phyloP scores from a whole-genome alignment of 1,140 invertebrate genomes.

The Drosophila baimaii region DNA sequence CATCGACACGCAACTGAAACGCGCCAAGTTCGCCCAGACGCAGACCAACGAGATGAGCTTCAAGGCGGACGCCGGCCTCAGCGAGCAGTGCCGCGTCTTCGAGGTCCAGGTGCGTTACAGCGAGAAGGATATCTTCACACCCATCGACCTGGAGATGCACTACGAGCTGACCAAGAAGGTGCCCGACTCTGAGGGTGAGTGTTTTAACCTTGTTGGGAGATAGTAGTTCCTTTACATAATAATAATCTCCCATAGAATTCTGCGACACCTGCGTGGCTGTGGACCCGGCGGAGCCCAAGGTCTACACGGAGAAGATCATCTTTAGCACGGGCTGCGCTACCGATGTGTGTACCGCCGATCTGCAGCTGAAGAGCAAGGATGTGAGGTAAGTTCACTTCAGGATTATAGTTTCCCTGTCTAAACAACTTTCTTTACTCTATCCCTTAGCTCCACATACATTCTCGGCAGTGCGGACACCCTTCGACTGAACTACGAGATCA shows the following conservation, averaged over 20 bases:
- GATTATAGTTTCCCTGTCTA: background rate
- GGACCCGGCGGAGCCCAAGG: slow-evolving; percentile 79
- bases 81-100: slow-evolving; percentile 64
- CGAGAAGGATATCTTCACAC: slow-evolving; percentile 83
- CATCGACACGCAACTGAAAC: slow-evolving; percentile 73
- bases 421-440: background rate
- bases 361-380: slow-evolving; percentile 69
- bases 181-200: slow-evolving; percentile 70
- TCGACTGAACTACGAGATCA: slow-evolving; percentile 75
- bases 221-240: no score
- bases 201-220: fast-evolving
- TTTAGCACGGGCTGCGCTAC: slow-evolving; percentile 81
- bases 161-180: slow-evolving; percentile 76
- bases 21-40: slow-evolving; percentile 65
- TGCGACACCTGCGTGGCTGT: slow-evolving; percentile 78
- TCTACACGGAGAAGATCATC: slow-evolving; percentile 70
- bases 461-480: slow-evolving; percentile 83
- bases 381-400: slow-evolving; percentile 35
- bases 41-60: slow-evolving; percentile 69
- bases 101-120: slow-evolving; percentile 74
- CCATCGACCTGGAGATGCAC: slow-evolving; percentile 83
- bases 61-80: slow-evolving; percentile 48
- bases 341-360: slow-evolving; percentile 84
- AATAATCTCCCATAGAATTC: slow-evolving; percentile 43
- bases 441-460: slow-evolving; percentile 71